phyloP scores from a whole-genome alignment of 1,140 invertebrate genomes.

The Ctenoplectra terminalis region DNA sequence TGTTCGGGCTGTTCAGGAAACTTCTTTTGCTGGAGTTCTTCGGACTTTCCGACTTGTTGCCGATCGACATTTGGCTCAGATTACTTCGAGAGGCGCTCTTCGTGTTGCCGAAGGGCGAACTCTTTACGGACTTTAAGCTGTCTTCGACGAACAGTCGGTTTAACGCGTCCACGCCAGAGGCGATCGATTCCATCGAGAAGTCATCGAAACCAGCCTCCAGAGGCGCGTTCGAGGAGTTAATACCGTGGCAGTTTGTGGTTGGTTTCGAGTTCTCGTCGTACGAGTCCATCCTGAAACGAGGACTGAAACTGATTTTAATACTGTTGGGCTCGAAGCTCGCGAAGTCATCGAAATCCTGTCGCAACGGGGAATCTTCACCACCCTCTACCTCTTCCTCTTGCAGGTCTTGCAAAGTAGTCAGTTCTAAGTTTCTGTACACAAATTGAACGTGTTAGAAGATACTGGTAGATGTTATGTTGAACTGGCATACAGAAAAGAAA shows the following conservation, averaged over 20 bases:
- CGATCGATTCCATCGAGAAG: slow-evolving; percentile 76
- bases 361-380: slow-evolving; percentile 77
- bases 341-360: slow-evolving; percentile 78
- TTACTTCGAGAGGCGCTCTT: slow-evolving; percentile 71
- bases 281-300: slow-evolving; percentile 64
- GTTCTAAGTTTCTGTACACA: slow-evolving; percentile 73
- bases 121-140: slow-evolving; percentile 76
- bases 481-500: too few species aligned
- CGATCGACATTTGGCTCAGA: slow-evolving; percentile 70
- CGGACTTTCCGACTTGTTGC: slow-evolving; percentile 72
- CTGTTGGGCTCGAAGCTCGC: slow-evolving; percentile 76
- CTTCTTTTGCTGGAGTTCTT: slow-evolving; percentile 61
- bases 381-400: slow-evolving; percentile 77
- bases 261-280: slow-evolving; percentile 69
- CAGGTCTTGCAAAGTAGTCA: slow-evolving; percentile 71
- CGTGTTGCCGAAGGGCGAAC: slow-evolving; percentile 75
- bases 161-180: slow-evolving; percentile 78
- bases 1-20: slow-evolving; percentile 67
- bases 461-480: too few species aligned
- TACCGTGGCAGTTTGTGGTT: slow-evolving; percentile 70
- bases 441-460: background rate
- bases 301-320: slow-evolving; percentile 72
- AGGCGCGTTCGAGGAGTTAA: slow-evolving; percentile 78
- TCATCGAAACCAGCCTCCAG: slow-evolving; percentile 80
- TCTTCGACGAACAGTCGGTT: slow-evolving; percentile 80